These are phyloP conservation scores for Drosophila funebris DNA, from an alignment of 1,140 invertebrate genomes.

Conservation along the genomic window DNA sequence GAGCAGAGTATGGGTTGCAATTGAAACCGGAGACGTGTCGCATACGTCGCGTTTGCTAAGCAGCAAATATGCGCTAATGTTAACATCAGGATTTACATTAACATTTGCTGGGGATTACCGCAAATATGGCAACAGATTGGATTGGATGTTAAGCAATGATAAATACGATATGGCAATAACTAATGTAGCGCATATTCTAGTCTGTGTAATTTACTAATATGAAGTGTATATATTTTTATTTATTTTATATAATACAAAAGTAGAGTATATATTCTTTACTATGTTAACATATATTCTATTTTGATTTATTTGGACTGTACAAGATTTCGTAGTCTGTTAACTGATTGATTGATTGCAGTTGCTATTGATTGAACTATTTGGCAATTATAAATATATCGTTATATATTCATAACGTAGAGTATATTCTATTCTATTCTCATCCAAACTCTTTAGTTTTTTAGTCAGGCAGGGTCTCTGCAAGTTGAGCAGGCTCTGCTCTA, in stretches of 20 bases:
- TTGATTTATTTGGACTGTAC: no score
- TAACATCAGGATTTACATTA: conserved; percentile 29
- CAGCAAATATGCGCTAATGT: conserved; percentile 24
- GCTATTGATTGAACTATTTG: no score
- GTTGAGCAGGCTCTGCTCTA: not conserved
- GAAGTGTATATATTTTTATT: not conserved
- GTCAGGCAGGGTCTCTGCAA: not conserved
- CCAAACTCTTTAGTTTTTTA: no score
- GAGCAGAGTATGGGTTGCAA: not conserved
- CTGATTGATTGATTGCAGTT: no score
- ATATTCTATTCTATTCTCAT: no score
- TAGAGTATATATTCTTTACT: no score
- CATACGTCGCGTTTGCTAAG: conserved; percentile 2
- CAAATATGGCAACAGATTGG: not conserved
- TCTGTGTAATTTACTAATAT: not conserved
- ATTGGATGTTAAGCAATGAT: not conserved
- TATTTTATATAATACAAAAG: no score
- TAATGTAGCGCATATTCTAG: no score
- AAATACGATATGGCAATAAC: not conserved
- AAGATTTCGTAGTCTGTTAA: no score
- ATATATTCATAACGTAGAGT: no score
- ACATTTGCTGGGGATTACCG: not conserved
- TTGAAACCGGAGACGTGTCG: conserved; percentile 16
- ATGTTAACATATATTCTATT: no score
- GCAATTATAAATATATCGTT: no score